Evolutionary conservation across 2,797 vertebrate species (phyloP).

Genomic region (Gymnothorax reevesii): DNA sequence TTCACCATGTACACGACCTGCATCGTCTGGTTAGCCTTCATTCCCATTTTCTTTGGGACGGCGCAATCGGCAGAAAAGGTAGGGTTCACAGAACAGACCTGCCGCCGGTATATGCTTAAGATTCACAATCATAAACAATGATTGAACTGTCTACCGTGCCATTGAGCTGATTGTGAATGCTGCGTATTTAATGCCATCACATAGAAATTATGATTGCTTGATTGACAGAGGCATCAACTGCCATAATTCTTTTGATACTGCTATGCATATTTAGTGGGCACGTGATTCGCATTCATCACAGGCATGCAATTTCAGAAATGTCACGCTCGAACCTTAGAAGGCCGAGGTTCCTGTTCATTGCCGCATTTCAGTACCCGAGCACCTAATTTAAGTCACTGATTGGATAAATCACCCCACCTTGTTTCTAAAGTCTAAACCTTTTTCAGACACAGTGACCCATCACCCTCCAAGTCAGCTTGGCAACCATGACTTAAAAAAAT

Average conservation of each 20-base stretch:
- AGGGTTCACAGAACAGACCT: conserved; percentile 58
- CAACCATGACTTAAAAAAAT: not conserved
- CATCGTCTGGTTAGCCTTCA: conserved; percentile 99
- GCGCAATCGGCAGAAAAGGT: conserved; percentile 99
- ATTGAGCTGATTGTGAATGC: not conserved
- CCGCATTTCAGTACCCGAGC: not conserved
- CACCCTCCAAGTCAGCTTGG: not conserved
- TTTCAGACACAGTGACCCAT: not conserved
- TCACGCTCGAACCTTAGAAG: too few species aligned
- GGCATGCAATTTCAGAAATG: not conserved
- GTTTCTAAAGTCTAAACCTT: not conserved
- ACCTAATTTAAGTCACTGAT: not conserved
- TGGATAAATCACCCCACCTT: not conserved
- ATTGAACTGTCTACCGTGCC: not conserved
- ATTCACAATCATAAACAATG: not conserved
- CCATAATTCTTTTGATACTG: not conserved
- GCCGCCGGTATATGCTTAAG: too few species aligned
- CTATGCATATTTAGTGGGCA: not conserved
- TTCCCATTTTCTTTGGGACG: conserved; percentile 99
- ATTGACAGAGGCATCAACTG: not conserved
- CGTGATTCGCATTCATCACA: not conserved
- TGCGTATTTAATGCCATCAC: not conserved
- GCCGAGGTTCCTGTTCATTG: not conserved
- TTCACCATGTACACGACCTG: conserved; percentile 99
- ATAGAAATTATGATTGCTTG: not conserved